Evolutionary conservation across 2,888 invertebrate species (phyloP), one percentile per base, ranked within the genome.

Genomic region (Iselma pallidipennis): DNA sequence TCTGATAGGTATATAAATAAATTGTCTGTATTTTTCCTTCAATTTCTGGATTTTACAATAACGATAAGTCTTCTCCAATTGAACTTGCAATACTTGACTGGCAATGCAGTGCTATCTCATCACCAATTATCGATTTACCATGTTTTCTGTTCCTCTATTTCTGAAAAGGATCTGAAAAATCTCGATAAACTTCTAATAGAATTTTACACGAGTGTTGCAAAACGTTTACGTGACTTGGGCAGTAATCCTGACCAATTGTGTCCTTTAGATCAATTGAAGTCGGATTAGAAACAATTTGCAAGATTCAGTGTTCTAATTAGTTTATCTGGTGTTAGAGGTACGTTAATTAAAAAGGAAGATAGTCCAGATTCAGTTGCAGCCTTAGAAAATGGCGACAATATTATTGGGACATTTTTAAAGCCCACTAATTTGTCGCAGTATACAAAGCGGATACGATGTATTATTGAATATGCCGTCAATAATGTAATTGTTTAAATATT

Each of bases 61-160:
- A 12, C 14, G 2, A 28, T 25, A 4, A 50, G 50, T 23, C n/a
- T n/a, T 21, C 28, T 7, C 50, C 50, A 23, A 60, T 51, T 16
- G 49, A 59, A 31, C n/a, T 65, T 5, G 55, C 60, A 9, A 52
- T 70, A 14, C 16, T 76, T 9, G 75, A 76, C 23, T 75, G 71
- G 64, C 76, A 76, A 62, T 26, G 71, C 5, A n/a, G 65, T 12
- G 63, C 67, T 50, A 55, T 65, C 2, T 66, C 63, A 4, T 69
- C 74, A 9, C 76, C 76, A 0, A 75, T 71, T 2, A 57, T 70
- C 28, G 81, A 81, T 58, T 52, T 81, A 33, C 66, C 76, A 2
- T 78, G 80, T 59, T 71, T 76, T 61, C 65, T 81, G 9, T 79
- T 75, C 59, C 73, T 74, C 2, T 76, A 75, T 42, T 69, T 72